These are phyloP conservation scores for Peromyscus maniculatus DNA, from an alignment of 2,113 vertebrate genomes.

Conservation along the genomic window DNA sequence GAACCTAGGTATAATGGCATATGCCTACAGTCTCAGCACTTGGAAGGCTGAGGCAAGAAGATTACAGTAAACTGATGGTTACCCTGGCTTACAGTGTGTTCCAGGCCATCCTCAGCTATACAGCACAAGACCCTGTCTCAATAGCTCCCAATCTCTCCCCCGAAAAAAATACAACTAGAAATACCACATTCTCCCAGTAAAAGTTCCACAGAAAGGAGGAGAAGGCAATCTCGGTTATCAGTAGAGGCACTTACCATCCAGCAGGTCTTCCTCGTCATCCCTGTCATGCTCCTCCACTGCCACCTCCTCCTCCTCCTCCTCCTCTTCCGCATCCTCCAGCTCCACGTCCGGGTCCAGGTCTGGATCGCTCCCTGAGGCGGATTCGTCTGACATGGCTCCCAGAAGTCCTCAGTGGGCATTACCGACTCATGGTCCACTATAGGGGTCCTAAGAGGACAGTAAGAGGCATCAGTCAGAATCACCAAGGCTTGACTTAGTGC, in stretches of 20 bases:
- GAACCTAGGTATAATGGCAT: background rate
- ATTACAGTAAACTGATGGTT: background rate
- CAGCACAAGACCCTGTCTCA: background rate
- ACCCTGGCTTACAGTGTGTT: background rate
- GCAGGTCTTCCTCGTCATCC: constrained; percentile 92
- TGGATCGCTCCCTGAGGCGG: constrained; percentile 98
- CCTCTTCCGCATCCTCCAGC: constrained; percentile 94
- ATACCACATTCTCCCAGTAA: background rate
- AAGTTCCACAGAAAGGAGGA: background rate
- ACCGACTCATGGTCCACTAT: constrained; percentile 93
- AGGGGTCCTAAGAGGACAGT: constrained; percentile 80
- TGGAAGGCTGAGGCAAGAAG: background rate
- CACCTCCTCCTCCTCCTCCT: constrained; percentile 94
- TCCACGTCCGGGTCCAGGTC: constrained; percentile 97
- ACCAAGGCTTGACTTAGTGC: background rate
- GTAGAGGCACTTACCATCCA: constrained; percentile 88
- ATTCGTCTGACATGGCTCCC: constrained; percentile 99
- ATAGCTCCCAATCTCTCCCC: background rate
- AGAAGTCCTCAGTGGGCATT: constrained; percentile 94
- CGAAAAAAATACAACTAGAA: background rate
- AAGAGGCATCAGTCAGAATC: constrained; percentile 41
- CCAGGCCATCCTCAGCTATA: background rate
- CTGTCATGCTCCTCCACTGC: constrained; percentile 90
- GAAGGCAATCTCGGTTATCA: background rate
- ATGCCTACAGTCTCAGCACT: background rate